Conservation (phyloP, 2,888 invertebrate species). For the Drosophila eohydei region DNA sequence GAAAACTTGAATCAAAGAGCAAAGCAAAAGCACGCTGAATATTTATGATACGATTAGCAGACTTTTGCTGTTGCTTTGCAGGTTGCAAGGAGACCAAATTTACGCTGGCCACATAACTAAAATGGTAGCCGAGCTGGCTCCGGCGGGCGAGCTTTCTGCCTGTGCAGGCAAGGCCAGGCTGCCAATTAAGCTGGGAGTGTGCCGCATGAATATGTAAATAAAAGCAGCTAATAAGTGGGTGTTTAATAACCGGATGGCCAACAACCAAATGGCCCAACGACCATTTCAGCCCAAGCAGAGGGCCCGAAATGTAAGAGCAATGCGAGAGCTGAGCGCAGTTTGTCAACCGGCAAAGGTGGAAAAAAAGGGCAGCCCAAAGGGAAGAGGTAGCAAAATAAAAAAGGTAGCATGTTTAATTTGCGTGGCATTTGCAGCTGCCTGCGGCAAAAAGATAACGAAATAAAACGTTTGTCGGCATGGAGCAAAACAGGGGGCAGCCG, state of each 20-base stretch:
- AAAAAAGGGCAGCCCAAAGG: slow-evolving; percentile 51
- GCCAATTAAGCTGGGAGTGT: slow-evolving; percentile 75
- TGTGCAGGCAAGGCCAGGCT: slow-evolving; percentile 42
- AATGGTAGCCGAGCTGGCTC: slow-evolving; percentile 18
- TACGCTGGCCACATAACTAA: slow-evolving; percentile 65
- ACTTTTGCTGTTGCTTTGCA: slow-evolving; percentile 45
- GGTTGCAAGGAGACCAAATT: slow-evolving; percentile 71
- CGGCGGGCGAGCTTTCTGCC: background rate
- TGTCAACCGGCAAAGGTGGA: slow-evolving; percentile 73
- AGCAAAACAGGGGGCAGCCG: background rate
- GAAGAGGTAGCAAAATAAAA: slow-evolving; percentile 40
- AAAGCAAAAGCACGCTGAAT: slow-evolving; percentile 71
- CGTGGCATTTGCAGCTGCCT: slow-evolving; percentile 83
- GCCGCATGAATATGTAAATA: slow-evolving; percentile 82
- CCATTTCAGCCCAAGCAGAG: slow-evolving; percentile 24
- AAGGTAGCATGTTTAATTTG: slow-evolving; percentile 83
- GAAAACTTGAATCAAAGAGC: slow-evolving; percentile 77
- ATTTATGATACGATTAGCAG: slow-evolving; percentile 80
- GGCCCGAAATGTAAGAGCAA: slow-evolving; percentile 44
- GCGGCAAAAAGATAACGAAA: slow-evolving; percentile 84
- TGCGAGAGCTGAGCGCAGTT: slow-evolving; percentile 57
- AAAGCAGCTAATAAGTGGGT: slow-evolving; percentile 84
- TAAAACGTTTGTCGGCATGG: slow-evolving; percentile 76
- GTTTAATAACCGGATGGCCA: slow-evolving; percentile 82
- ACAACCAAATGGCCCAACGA: slow-evolving; percentile 21